phyloP scores from a whole-genome alignment of 2,797 vertebrate species.

The Gallirallus australis region DNA sequence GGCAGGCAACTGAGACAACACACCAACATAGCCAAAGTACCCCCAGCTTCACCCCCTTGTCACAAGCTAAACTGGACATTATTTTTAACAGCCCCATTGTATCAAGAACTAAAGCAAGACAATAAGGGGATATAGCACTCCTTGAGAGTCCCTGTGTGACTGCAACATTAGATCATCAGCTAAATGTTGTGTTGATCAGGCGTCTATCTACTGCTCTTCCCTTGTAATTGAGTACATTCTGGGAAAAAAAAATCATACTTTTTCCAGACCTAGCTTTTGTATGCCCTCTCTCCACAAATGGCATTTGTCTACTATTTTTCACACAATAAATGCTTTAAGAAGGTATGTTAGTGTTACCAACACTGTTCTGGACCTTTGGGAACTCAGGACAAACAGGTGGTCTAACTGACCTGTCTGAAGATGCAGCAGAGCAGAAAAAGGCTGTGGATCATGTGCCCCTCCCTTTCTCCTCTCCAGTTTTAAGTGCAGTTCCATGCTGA shows the following conservation, averaged over 20 bases:
- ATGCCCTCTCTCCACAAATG: neutral
- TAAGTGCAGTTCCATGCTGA: neutral
- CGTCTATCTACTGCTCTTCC: neutral
- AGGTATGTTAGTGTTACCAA: neutral
- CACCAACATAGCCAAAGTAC: neutral
- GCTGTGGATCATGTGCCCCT: fast-evolving
- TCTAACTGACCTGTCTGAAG: neutral
- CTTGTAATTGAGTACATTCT: neutral
- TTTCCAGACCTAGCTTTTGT: neutral
- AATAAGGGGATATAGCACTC: neutral
- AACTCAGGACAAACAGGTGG: neutral
- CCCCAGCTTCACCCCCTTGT: neutral
- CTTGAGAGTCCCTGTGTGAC: neutral
- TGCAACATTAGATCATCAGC: neutral
- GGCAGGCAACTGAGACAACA: neutral
- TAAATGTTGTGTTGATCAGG: neutral
- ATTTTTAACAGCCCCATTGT: neutral
- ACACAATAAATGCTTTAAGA: neutral
- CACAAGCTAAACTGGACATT: neutral
- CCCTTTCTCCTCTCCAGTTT: neutral
- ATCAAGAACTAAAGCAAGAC: neutral
- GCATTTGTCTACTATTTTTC: neutral
- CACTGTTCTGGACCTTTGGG: neutral
- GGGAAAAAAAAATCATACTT: neutral
- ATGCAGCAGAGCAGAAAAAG: neutral